Evolutionary conservation across 1,140 invertebrate genomes (phyloP).

Genomic region (Tetraneura akinire): DNA sequence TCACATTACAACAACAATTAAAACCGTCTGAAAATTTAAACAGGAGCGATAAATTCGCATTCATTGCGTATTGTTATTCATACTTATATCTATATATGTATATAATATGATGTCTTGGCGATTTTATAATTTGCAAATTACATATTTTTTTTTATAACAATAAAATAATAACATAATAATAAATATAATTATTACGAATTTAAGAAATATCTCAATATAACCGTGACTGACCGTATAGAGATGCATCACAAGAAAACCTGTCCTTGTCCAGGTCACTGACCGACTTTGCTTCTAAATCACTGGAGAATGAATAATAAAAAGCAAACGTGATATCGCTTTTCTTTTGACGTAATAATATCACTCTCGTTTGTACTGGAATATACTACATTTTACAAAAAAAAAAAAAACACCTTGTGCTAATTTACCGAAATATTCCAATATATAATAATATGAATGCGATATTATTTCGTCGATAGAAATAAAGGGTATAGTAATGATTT

Average conservation of each 20-base stretch:
- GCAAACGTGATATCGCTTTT: conserved; percentile 36
- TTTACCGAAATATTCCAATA: no score
- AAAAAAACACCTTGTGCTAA: not conserved
- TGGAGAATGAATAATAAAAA: conserved; percentile 27
- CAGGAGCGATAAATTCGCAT: not conserved
- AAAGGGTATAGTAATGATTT: no score
- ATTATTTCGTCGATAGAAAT: no score
- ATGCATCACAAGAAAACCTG: conserved; percentile 32
- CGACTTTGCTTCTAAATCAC: conserved; percentile 32
- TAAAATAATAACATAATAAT: conserved; percentile 6
- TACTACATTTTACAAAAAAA: not conserved
- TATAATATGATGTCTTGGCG: not conserved
- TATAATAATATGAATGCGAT: no score
- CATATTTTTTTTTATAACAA: conserved; percentile 23
- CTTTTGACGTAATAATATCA: conserved; percentile 28
- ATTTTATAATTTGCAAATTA: conserved; percentile 8
- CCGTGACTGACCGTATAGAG: conserved; percentile 9
- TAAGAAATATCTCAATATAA: not conserved
- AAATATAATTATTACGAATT: not conserved
- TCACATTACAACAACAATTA: not conserved
- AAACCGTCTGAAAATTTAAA: not conserved
- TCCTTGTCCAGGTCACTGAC: conserved; percentile 25
- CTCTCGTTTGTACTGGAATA: not conserved
- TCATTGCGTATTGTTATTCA: not conserved
- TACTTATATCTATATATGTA: not conserved